A percentile compares a stretch with the other conserved stretches of the same genome.
These are phyloP conservation scores for Python bivittatus DNA, from an alignment of 2,113 vertebrate species.

Conservation along the genomic window DNA sequence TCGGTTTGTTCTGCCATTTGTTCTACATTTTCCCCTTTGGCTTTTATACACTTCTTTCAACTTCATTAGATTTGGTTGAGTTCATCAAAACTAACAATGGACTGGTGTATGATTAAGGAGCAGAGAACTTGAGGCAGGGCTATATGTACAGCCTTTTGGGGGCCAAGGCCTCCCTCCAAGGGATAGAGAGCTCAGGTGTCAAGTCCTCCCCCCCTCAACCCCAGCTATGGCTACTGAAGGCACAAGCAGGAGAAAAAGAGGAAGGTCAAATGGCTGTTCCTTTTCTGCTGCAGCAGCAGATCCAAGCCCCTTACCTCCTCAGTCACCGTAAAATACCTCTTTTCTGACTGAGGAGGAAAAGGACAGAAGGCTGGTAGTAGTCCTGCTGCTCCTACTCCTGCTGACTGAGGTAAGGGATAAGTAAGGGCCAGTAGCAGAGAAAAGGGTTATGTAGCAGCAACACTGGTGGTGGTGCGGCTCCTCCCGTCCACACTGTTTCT, in stretches of 20 bases:
- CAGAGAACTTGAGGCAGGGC: background rate
- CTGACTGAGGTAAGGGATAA: background rate
- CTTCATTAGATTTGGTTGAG: background rate
- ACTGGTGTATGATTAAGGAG: background rate
- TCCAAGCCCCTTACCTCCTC: background rate
- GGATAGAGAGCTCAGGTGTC: background rate
- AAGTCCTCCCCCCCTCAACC: background rate
- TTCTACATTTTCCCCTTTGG: background rate
- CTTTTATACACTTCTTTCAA: background rate
- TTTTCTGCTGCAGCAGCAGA: background rate
- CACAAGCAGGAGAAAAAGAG: background rate
- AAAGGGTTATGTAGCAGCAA: background rate
- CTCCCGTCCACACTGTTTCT: background rate
- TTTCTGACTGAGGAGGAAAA: background rate
- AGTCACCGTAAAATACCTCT: background rate
- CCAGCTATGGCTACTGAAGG: background rate
- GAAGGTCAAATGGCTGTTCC: background rate
- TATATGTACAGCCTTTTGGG: background rate
- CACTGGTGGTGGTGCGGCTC: background rate
- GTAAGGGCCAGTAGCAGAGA: background rate
- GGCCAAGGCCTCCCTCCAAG: background rate
- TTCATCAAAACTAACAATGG: background rate
- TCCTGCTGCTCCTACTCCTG: background rate
- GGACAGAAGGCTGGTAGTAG: background rate
- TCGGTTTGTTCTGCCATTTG: background rate